Percentiles rank a stretch among this genome's conserved stretches.
phyloP scores from a whole-genome alignment of 2,113 vertebrate species.

The Thunnus thynnus region DNA sequence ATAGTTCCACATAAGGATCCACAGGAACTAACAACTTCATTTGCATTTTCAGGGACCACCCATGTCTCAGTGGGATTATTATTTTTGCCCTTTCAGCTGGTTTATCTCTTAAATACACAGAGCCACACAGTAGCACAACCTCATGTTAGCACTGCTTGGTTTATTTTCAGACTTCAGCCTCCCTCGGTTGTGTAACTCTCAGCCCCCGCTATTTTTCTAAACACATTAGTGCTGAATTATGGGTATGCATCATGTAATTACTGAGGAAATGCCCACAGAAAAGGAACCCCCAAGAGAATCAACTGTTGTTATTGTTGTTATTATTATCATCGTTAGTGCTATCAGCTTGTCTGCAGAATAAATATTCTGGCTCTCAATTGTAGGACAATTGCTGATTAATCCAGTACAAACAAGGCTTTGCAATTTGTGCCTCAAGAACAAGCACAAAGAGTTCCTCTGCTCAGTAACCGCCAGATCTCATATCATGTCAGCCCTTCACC shows the following conservation, averaged over 20 bases:
- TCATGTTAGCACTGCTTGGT: slow-evolving; percentile 54
- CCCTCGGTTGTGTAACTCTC: slow-evolving; percentile 66
- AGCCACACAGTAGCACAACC: slow-evolving; percentile 22
- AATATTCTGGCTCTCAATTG: slow-evolving; percentile 68
- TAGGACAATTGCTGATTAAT: slow-evolving; percentile 74
- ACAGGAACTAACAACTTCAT: slow-evolving; percentile 47
- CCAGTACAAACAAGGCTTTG: slow-evolving; percentile 67
- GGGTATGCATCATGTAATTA: slow-evolving; percentile 80
- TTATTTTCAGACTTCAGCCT: slow-evolving; percentile 72
- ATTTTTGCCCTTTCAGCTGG: slow-evolving; percentile 42
- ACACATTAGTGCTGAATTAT: slow-evolving; percentile 75
- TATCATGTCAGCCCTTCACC: slow-evolving; percentile 19
- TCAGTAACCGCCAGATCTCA: slow-evolving; percentile 14
- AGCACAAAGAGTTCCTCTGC: slow-evolving; percentile 53
- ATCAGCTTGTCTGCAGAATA: slow-evolving; percentile 74
- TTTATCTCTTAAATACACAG: slow-evolving; percentile 69
- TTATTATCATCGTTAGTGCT: slow-evolving; percentile 80
- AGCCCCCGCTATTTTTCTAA: slow-evolving; percentile 69
- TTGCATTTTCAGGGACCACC: slow-evolving; percentile 57
- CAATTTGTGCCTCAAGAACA: slow-evolving; percentile 57
- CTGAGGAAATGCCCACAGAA: slow-evolving; percentile 76
- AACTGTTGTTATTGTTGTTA: slow-evolving; percentile 77
- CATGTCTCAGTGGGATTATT: slow-evolving; percentile 55
- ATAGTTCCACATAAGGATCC: slow-evolving; percentile 11
- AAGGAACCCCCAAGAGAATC: slow-evolving; percentile 68